These are phyloP conservation scores for Bucco capensis DNA, from an alignment of 2,113 vertebrate genomes.

Conservation along the genomic window DNA sequence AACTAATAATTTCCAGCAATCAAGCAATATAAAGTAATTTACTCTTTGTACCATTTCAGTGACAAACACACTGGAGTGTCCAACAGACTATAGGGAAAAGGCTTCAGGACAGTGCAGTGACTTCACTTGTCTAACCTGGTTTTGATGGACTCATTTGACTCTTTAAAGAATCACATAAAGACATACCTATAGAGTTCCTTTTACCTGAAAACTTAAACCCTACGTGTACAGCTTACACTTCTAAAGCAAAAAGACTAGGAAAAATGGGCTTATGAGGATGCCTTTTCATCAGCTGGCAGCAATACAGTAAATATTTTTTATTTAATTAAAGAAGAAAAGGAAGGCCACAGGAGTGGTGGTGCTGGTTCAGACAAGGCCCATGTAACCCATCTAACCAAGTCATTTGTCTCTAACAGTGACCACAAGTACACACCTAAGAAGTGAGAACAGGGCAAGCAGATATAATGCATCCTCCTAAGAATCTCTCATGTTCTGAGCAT, in stretches of 20 bases:
- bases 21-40: neutral
- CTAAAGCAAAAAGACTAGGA: neutral
- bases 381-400: fast-evolving
- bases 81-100: no score
- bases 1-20: neutral
- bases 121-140: neutral
- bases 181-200: neutral
- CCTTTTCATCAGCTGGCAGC: neutral
- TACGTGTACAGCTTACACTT: neutral
- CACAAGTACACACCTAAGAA: neutral
- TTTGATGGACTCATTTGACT: neutral
- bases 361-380: neutral
- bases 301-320: no score
- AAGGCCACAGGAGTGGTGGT: fast-evolving
- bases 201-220: neutral
- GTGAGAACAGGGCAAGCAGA: neutral
- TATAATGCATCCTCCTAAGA: neutral
- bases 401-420: no score
- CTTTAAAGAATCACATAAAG: fast-evolving
- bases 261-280: fast-evolving
- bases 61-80: neutral
- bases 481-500: neutral
- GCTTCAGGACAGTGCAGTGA: neutral
- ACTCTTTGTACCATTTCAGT: neutral
- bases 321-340: neutral